A percentile compares a stretch with the other conserved stretches of the same genome.
These are phyloP conservation scores for Sylvia atricapilla DNA, from an alignment of 2,113 vertebrate genomes.

Conservation along the genomic window DNA sequence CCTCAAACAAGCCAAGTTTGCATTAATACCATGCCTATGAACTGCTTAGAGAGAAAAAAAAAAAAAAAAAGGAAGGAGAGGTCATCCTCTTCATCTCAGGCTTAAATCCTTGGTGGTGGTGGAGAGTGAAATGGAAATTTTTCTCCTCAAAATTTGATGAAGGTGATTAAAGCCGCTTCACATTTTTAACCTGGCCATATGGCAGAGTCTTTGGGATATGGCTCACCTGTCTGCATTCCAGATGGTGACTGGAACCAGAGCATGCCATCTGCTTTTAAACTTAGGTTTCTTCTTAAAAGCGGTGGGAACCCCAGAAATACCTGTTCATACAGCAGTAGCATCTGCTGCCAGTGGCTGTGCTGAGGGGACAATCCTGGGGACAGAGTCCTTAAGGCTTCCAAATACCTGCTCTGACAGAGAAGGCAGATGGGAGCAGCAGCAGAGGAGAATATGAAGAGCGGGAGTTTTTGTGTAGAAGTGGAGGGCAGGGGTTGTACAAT, in stretches of 20 bases:
- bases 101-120: not conserved
- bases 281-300: not conserved
- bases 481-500: not conserved
- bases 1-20: not conserved
- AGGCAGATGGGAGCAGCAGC: not conserved
- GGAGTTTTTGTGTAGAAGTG: not conserved
- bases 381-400: not conserved
- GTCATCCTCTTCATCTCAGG: not conserved
- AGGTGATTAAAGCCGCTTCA: not conserved
- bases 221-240: not conserved
- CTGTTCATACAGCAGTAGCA: not conserved
- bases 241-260: not conserved
- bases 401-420: not conserved
- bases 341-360: not conserved
- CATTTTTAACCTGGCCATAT: not conserved
- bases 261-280: not conserved
- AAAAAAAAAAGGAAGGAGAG: not conserved
- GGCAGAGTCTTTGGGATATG: not conserved
- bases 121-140: not conserved
- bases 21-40: not conserved
- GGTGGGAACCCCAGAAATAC: not conserved
- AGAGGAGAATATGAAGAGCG: not conserved
- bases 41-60: not conserved
- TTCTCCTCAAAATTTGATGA: not conserved
- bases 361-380: not conserved